Percentiles rank a stretch among this genome's conserved stretches.
phyloP scores from a whole-genome alignment of 2,797 vertebrate genomes.

The Macroramphosus scolopax region DNA sequence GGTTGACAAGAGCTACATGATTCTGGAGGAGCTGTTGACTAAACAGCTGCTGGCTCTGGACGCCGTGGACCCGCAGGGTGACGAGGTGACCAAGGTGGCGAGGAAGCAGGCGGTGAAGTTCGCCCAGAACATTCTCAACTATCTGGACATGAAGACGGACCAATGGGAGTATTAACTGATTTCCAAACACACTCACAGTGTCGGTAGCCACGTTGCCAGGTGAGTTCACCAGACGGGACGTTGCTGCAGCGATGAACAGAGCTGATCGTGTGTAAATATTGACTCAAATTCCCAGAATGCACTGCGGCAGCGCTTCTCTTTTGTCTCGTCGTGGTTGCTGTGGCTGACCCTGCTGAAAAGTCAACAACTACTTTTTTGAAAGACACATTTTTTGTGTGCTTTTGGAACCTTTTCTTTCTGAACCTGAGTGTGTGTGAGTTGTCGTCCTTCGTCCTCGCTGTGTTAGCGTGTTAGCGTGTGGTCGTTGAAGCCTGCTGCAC shows the following conservation, averaged over 20 bases:
- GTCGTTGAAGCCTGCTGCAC: constrained; percentile 56
- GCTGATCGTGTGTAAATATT: constrained; percentile 64
- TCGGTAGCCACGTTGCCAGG: background rate
- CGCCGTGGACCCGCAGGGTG: constrained; percentile 92
- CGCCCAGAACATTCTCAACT: constrained; percentile 95
- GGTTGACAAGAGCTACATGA: constrained; percentile 92
- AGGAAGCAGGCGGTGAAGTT: constrained; percentile 96
- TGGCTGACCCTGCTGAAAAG: constrained; percentile 45
- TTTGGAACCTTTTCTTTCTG: constrained; percentile 45
- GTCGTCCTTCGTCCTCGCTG: too few species aligned
- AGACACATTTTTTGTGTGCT: constrained; percentile 40
- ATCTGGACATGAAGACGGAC: constrained; percentile 96
- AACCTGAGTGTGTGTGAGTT: constrained; percentile 23
- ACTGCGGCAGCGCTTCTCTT: constrained; percentile 64
- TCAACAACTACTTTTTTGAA: constrained; percentile 48
- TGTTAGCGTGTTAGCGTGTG: constrained; percentile 29
- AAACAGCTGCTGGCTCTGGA: constrained; percentile 94
- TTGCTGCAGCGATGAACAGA: constrained; percentile 22
- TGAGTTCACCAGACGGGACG: background rate
- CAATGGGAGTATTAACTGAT: constrained; percentile 97
- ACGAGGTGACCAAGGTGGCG: constrained; percentile 86
- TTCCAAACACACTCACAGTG: background rate
- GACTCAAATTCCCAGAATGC: constrained; percentile 69
- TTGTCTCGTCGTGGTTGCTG: constrained; percentile 48
- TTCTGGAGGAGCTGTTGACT: constrained; percentile 94